Conservation (phyloP, 2,113 vertebrate genomes). For the Siniperca chuatsi region DNA sequence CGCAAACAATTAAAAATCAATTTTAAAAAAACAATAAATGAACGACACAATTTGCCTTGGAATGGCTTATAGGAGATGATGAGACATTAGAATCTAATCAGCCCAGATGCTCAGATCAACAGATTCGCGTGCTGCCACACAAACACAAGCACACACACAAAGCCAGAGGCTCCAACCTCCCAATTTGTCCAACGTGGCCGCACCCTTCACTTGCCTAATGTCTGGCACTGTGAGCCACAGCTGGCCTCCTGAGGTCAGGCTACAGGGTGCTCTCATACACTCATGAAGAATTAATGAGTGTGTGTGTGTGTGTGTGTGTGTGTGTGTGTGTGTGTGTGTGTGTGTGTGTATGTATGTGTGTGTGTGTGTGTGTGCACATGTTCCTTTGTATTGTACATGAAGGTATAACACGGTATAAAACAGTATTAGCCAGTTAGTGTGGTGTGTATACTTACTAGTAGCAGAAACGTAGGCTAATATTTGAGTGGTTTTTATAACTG, state of each 20-base stretch:
- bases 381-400: neutral
- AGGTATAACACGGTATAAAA: neutral
- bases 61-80: constrained; percentile 28
- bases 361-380: neutral
- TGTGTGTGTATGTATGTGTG: no score
- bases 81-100: constrained; percentile 47
- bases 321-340: neutral
- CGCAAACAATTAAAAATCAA: constrained; percentile 39
- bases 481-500: neutral
- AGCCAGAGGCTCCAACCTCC: constrained; percentile 6
- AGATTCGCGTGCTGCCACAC: constrained; percentile 29
- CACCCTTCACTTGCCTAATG: constrained; percentile 31
- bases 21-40: constrained; percentile 17
- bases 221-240: constrained; percentile 16
- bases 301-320: neutral
- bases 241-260: constrained; percentile 41
- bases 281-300: constrained; percentile 42
- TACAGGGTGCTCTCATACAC: constrained; percentile 40
- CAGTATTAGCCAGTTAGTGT: neutral
- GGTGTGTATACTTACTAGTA: neutral
- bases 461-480: neutral
- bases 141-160: neutral
- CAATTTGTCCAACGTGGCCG: constrained; percentile 1
- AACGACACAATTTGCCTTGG: constrained; percentile 26
- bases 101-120: constrained; percentile 47